Evolutionary conservation across 1,140 invertebrate genomes (phyloP).

Genomic region (Rhizoglyphus robini): DNA sequence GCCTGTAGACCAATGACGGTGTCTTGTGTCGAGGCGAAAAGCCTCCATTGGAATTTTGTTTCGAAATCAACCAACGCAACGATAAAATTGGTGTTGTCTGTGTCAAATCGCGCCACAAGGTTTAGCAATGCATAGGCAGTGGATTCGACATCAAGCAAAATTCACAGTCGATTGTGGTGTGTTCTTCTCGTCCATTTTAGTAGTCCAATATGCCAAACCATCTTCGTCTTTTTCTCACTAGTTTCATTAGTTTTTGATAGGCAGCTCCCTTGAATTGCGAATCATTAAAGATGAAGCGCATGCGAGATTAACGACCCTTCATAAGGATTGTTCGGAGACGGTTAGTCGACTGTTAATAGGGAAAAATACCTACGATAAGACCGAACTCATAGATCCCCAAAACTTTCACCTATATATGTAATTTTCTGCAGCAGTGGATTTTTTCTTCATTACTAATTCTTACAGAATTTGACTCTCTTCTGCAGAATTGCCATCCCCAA

Average conservation of each 20-base stretch:
- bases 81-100: slow-evolving; percentile 57
- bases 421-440: slow-evolving; percentile 43
- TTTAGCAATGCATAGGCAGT: no score
- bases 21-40: no score
- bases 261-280: slow-evolving; percentile 49
- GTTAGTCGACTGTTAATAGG: no score
- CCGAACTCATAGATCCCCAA: no score
- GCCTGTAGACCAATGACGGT: no score
- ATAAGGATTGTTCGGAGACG: slow-evolving; percentile 54
- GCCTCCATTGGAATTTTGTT: no score
- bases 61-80: no score
- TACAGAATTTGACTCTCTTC: slow-evolving; percentile 37
- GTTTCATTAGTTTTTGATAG: slow-evolving; percentile 50
- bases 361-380: no score
- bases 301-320: slow-evolving; percentile 60
- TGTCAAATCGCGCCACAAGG: slow-evolving; percentile 35
- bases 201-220: slow-evolving; percentile 17
- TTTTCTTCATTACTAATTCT: no score
- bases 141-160: slow-evolving; percentile 72
- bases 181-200: not conserved
- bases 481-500: slow-evolving; percentile 69
- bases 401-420: slow-evolving; percentile 61
- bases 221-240: slow-evolving; percentile 42
- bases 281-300: slow-evolving; percentile 55
- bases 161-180: slow-evolving; percentile 51